These are phyloP conservation scores for Agrochola lota DNA, from an alignment of 2,888 invertebrate genomes.

Conservation along the genomic window DNA sequence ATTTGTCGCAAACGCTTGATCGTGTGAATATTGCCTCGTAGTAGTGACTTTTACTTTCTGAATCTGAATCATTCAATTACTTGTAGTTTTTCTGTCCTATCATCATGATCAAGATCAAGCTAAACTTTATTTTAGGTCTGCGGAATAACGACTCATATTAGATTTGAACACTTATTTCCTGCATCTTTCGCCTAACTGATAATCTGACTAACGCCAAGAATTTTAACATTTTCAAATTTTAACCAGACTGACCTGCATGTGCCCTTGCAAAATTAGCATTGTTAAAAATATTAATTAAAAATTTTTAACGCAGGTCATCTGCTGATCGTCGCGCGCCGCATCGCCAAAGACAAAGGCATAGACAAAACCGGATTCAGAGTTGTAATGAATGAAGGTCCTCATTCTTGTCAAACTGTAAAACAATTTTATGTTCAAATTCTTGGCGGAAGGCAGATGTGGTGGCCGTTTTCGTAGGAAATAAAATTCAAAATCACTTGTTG, in stretches of 20 bases:
- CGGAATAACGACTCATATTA: neutral
- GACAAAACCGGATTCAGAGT: constrained; percentile 93
- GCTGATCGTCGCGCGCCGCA: constrained; percentile 93
- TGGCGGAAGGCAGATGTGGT: constrained; percentile 96
- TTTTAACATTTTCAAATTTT: neutral
- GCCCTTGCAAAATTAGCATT: no score
- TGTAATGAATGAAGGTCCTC: constrained; percentile 96
- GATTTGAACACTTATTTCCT: neutral
- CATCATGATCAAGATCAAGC: neutral
- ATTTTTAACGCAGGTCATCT: constrained; percentile 91
- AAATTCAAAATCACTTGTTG: neutral
- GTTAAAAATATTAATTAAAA: neutral
- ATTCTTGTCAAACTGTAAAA: constrained; percentile 95
- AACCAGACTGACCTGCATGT: neutral
- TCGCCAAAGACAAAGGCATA: constrained; percentile 93
- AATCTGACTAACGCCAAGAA: constrained; percentile 20
- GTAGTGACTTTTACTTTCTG: neutral
- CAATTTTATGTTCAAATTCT: constrained; percentile 97
- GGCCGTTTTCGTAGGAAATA: constrained; percentile 91
- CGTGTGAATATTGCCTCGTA: neutral
- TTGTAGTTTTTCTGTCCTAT: constrained; percentile 3
- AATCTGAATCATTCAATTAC: constrained; percentile 1
- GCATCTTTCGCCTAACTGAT: neutral
- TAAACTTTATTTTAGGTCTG: neutral
- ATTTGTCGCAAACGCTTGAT: neutral